These are phyloP conservation scores for Cryptocheilus praepositus DNA, from an alignment of 2,888 invertebrate genomes.

Conservation along the genomic window DNA sequence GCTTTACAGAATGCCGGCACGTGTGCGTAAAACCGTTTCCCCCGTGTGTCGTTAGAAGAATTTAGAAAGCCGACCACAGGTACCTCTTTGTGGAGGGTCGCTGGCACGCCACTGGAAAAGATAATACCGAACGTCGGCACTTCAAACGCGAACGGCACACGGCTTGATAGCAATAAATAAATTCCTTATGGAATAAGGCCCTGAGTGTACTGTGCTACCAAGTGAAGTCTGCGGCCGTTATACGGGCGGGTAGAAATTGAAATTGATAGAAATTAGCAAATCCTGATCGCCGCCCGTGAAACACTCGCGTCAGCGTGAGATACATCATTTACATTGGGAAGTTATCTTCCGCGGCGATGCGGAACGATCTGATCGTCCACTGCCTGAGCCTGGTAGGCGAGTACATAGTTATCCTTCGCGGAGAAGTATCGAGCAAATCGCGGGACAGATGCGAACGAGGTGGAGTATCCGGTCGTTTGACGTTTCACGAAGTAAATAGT, in stretches of 20 bases:
- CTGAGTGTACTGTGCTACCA: conserved; percentile 16
- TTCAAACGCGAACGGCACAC: conserved; percentile 39
- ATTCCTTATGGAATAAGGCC: conserved; percentile 46
- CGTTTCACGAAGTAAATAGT: too few species aligned
- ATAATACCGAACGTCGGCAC: conserved; percentile 45
- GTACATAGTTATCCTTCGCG: too few species aligned
- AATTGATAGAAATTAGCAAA: conserved; percentile 49
- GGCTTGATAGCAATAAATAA: conserved; percentile 51
- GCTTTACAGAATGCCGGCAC: background rate
- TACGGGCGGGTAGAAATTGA: background rate
- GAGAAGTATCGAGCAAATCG: too few species aligned
- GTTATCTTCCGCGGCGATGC: conserved; percentile 30
- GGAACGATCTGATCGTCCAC: conserved; percentile 38
- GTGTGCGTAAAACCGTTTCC: conserved; percentile 14
- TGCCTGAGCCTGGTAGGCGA: background rate
- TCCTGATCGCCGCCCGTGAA: conserved; percentile 24
- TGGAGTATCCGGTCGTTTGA: too few species aligned
- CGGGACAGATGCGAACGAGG: too few species aligned
- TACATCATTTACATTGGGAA: conserved; percentile 47
- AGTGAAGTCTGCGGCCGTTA: too few species aligned
- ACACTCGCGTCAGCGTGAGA: conserved; percentile 42
- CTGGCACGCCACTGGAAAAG: conserved; percentile 13
- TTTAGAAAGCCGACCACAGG: conserved; percentile 49
- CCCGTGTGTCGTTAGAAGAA: conserved; percentile 42
- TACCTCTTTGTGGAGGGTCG: conserved; percentile 26